Evolutionary conservation across 2,888 invertebrate species (phyloP), one percentile per base, ranked within the genome.

Genomic region (Drymonia ruficornis): DNA sequence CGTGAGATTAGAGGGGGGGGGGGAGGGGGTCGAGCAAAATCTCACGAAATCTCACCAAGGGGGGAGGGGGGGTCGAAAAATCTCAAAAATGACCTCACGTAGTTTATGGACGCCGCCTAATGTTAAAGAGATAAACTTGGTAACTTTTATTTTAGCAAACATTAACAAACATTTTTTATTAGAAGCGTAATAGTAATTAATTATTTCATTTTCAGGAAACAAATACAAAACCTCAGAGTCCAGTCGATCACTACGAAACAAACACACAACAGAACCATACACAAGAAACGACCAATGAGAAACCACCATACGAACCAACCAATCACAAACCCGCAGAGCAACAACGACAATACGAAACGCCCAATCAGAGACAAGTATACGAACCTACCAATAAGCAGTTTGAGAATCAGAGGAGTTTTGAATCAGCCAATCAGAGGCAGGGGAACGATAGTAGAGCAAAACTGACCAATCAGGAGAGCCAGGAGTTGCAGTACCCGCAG

Each of bases 401-500:
- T 49, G 68, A 64, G n/a, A 40, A 57, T 11, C 47, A 47, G 6
- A 44, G 49, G 49, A 63, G 31, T 28, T 61, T 54, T 9, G 75
- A 72, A 12, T 11, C 61, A 11, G 42, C 70, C 65, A 72, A 66
- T 67, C 67, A 72, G 56, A 72, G 55, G 50, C 52, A 53, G 18
- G 60, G 51, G 29, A 65, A 44, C 31, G 72, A 72, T 50, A 56
- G 59, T 13, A 47, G 50, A 28, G 29, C 23, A 12, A 76, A 67
- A 45, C 19, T 70, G 56, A 57, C 67, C 66, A 70, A 65, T 69
- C 73, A 76, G 49, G 84, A 81, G 1, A 68, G 57, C 2, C 76
- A 76, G 5, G 82, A 83, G 9, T 50, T 73, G 29, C 77, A 74
- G 16, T 63, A 72, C 11, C 67, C 66, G 4, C 72, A 74, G 4